Evolutionary conservation across 2,797 vertebrate species (phyloP), one percentile per base, ranked within the genome.

Genomic region (Gobio occitaniae): DNA sequence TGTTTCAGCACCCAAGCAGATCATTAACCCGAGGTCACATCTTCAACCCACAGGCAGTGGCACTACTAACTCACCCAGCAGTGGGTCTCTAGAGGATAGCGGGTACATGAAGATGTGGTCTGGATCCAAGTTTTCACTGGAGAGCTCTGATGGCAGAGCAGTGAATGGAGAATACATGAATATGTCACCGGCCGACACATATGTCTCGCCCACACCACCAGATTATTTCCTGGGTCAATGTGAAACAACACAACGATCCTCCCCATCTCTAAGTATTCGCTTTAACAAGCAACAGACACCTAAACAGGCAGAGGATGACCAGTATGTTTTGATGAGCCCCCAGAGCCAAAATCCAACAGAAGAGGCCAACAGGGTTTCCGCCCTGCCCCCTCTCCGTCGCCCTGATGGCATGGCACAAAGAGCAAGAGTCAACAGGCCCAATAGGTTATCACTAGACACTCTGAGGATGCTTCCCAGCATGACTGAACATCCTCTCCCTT

Each of bases 81-180:
- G 95, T 75, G 86, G 92, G 80, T 98, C 97, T 19, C 94, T 97
- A 0, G 97, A 98, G 36, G 97, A 98, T 85, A 97, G 94, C 1
- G 97, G 97, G 48, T 99, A 99, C 88, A 97, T 98, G 97, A 94
- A 93, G 56, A 99, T 99, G 98, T 98, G 96, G 96, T 96, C 95
- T 0, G 95, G 96, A 44, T 93, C 95, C 89, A 97, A 95, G 91
- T 93, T 97, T 88, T 96, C 96, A 0, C 72, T 94, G 86, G 97
- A 97, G 88, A 96, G 92, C 88, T 89, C 92, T 0, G 97, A 97
- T 2, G 93, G 96, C 29, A 96, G 94, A 89, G 93, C 95, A 32
- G 89, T 91, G 86, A 96, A 94, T 0, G 95, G 96, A 47, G 96
- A 97, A 91, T 98, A 97, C 89, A 96, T 97, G 89, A 97, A 96